These are phyloP conservation scores for Apolygus lucorum DNA, from an alignment of 1,140 invertebrate species.

Conservation along the genomic window DNA sequence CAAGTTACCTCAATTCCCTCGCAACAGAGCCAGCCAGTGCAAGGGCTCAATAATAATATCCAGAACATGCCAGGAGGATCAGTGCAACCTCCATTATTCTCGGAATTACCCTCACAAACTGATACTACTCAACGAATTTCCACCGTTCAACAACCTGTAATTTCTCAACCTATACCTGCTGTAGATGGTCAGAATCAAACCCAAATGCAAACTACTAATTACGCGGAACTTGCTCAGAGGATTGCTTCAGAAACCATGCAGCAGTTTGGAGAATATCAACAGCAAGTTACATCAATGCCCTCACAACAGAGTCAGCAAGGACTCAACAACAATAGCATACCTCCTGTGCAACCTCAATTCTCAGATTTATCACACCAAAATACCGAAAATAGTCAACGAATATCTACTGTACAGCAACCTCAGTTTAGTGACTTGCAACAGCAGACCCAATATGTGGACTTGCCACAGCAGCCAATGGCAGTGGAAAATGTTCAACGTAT, in stretches of 20 bases:
- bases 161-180: background rate
- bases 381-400: background rate
- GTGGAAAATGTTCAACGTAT: background rate
- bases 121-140: background rate
- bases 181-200: background rate
- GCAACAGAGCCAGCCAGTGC: background rate
- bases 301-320: background rate
- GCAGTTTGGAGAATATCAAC: background rate
- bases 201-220: background rate
- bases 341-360: constrained; percentile 6
- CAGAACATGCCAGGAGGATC: background rate
- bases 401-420: background rate
- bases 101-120: background rate
- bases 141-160: background rate
- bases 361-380: background rate
- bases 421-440: background rate
- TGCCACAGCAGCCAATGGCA: background rate
- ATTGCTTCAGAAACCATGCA: background rate
- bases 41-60: background rate
- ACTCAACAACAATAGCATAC: background rate
- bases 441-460: background rate
- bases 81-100: background rate
- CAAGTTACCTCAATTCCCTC: no score
- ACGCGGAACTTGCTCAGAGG: background rate
- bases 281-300: background rate